Evolutionary conservation across 1,140 invertebrate species (phyloP).

Genomic region (Eriocheir sinensis): DNA sequence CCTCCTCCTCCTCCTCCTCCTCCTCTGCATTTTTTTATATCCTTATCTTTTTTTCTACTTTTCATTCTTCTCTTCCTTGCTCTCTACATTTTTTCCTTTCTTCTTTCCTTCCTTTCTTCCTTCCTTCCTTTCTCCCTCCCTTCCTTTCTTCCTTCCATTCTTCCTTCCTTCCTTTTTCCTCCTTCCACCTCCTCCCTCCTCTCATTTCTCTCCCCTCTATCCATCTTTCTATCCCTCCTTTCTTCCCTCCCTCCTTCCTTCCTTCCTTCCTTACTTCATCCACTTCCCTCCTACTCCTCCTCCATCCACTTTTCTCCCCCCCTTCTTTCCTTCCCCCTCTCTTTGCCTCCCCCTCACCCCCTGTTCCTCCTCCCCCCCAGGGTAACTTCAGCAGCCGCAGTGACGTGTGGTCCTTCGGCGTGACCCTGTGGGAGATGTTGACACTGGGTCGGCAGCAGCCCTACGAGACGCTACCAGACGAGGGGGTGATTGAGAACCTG

Average conservation of each 20-base stretch:
- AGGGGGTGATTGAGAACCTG: conserved; percentile 90
- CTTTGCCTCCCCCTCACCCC: too few species aligned
- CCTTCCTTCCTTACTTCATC: background rate
- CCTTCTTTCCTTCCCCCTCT: background rate
- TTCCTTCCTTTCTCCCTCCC: background rate
- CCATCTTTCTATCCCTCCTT: background rate
- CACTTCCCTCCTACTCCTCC: background rate
- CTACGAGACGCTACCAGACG: conserved; percentile 89
- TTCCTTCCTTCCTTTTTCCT: background rate
- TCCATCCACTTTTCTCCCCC: background rate
- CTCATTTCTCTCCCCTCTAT: background rate
- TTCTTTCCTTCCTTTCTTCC: background rate
- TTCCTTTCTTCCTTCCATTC: background rate
- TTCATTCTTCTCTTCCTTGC: background rate
- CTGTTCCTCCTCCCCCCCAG: conserved; percentile 81
- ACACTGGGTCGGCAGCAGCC: conserved; percentile 92
- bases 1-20: background rate
- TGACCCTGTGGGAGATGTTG: conserved; percentile 94
- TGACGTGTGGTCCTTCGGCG: conserved; percentile 94
- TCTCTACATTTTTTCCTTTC: background rate
- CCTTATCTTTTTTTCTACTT: background rate
- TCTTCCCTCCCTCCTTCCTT: background rate
- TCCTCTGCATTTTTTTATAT: background rate
- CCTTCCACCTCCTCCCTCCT: background rate
- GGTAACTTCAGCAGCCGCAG: conserved; percentile 92